phyloP scores from a whole-genome alignment of 1,140 invertebrate species.

The Drosophila subobscura region DNA sequence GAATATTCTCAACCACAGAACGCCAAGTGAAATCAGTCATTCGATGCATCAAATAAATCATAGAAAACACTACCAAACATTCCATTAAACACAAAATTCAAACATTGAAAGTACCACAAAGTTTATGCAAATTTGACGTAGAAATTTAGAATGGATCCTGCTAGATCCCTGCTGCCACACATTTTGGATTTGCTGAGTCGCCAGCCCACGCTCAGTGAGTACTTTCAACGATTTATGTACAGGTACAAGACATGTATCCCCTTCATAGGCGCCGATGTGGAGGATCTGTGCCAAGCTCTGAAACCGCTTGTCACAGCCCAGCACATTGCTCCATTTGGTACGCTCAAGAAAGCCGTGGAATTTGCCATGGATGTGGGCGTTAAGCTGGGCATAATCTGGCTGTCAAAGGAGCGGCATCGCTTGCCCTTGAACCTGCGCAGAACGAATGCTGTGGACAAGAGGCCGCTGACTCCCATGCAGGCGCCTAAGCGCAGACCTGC shows the following conservation, averaged over 20 bases:
- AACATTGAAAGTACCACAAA: neutral
- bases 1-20: neutral
- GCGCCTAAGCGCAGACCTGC: too few species aligned
- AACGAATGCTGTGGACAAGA: neutral
- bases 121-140: too few species aligned
- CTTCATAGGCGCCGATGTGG: constrained; percentile 21
- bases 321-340: constrained; percentile 22
- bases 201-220: constrained; percentile 32
- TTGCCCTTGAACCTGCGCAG: constrained; percentile 6
- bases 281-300: constrained; percentile 11
- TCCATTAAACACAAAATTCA: too few species aligned
- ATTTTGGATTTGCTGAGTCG: constrained; percentile 48
- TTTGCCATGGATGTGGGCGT: constrained; percentile 42
- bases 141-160: constrained; percentile 39
- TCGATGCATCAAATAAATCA: neutral
- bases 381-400: constrained; percentile 35
- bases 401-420: constrained; percentile 9
- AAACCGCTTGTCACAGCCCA: constrained; percentile 16
- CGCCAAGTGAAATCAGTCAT: neutral
- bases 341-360: constrained; percentile 33
- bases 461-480: too few species aligned
- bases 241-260: neutral
- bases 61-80: neutral
- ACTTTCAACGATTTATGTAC: neutral
- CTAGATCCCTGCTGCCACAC: constrained; percentile 34